phyloP scores from a whole-genome alignment of 2,797 vertebrate species.

The Mareca strepera region DNA sequence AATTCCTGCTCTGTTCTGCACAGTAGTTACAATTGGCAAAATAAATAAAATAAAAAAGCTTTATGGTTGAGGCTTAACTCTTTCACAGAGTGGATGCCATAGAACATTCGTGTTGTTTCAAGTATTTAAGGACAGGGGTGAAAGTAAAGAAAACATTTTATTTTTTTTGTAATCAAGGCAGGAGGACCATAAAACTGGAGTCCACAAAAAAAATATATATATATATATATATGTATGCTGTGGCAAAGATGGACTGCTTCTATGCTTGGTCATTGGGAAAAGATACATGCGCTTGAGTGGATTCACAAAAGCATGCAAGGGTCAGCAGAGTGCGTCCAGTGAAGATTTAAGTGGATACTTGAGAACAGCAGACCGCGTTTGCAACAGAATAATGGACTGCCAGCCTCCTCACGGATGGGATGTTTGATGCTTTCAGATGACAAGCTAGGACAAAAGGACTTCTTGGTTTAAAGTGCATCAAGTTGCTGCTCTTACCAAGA shows the following conservation, averaged over 20 bases:
- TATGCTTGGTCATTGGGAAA: background rate
- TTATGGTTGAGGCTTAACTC: background rate
- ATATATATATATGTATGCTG: no score
- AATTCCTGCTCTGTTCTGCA: background rate
- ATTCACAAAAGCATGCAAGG: background rate
- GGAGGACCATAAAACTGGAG: background rate
- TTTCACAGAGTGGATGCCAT: background rate
- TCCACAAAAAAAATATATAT: background rate
- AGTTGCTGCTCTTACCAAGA: background rate
- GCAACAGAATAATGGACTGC: background rate
- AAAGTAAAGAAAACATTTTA: background rate
- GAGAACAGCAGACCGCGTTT: background rate
- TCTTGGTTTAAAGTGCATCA: background rate
- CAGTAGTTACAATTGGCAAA: background rate
- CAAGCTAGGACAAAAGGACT: background rate
- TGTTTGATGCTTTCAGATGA: background rate
- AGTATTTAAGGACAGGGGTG: background rate
- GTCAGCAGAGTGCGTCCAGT: background rate
- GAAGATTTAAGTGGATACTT: background rate
- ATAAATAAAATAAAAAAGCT: no score
- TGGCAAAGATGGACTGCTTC: background rate
- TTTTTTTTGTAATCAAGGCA: background rate
- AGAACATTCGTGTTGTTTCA: background rate
- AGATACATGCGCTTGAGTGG: background rate
- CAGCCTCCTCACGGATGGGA: background rate